phyloP scores from a whole-genome alignment of 1,140 invertebrate species.

The Heliconius nattereri region DNA sequence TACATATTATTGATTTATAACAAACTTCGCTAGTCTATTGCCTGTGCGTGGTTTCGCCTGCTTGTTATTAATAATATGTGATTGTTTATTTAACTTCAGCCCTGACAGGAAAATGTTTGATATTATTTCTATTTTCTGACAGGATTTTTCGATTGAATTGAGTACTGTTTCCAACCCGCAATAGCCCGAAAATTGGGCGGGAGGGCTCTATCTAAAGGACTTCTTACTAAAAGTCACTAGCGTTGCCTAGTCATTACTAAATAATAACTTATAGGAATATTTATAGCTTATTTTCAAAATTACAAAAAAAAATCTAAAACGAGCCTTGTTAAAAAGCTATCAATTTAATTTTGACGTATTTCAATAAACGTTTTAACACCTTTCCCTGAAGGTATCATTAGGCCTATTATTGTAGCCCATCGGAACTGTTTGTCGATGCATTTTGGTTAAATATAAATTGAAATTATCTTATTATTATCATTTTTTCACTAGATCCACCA shows the following conservation, averaged over 20 bases:
- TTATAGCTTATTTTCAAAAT: neutral
- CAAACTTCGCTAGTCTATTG: too few relatives aligned
- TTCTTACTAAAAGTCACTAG: neutral
- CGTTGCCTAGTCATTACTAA: neutral
- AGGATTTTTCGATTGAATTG: too few relatives aligned
- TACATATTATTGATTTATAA: too few relatives aligned
- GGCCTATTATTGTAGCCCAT: slow-evolving; percentile 64
- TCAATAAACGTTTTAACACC: slow-evolving; percentile 80
- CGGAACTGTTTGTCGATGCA: slow-evolving; percentile 37
- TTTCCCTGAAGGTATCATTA: slow-evolving; percentile 77
- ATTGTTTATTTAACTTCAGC: too few relatives aligned
- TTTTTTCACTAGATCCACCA: too few relatives aligned
- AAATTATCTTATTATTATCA: too few relatives aligned
- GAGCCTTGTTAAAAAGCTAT: slow-evolving; percentile 78
- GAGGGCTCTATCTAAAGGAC: neutral
- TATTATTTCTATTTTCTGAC: too few relatives aligned
- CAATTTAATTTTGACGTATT: slow-evolving; percentile 75
- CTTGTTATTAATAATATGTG: too few relatives aligned
- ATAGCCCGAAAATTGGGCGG: neutral
- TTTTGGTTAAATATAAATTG: neutral
- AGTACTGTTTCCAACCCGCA: too few relatives aligned
- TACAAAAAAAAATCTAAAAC: neutral
- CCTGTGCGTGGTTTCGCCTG: too few relatives aligned
- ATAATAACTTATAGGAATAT: neutral
- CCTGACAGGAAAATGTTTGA: too few relatives aligned